phyloP scores from a whole-genome alignment of 2,888 invertebrate genomes.

The Ochlodes sylvanus region DNA sequence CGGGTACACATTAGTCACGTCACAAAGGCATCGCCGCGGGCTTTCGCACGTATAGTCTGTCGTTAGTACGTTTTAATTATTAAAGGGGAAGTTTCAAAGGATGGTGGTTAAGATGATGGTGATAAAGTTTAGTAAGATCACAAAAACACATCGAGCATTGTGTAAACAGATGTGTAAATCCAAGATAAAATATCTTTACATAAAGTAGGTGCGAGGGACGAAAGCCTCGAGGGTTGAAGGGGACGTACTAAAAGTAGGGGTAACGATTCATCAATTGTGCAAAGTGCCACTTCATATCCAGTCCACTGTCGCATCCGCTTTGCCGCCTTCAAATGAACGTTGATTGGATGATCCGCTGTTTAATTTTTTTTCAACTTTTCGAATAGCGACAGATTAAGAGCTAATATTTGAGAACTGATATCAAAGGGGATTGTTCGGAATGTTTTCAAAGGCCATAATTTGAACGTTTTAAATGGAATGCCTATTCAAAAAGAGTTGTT shows the following conservation, averaged over 20 bases:
- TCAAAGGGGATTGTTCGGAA: conserved; percentile 41
- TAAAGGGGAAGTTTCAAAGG: conserved; percentile 41
- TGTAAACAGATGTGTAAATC: conserved; percentile 39
- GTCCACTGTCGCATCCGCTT: conserved; percentile 65
- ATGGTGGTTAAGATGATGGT: conserved; percentile 8
- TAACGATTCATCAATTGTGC: conserved; percentile 77
- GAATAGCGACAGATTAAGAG: conserved; percentile 39
- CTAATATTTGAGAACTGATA: conserved; percentile 44
- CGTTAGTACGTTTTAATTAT: conserved; percentile 56
- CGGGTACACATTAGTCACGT: conserved; percentile 49
- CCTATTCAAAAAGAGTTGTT: conserved; percentile 27
- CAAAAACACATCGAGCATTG: conserved; percentile 36
- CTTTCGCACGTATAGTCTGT: conserved; percentile 51
- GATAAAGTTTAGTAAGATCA: conserved; percentile 20
- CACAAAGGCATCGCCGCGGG: conserved; percentile 58
- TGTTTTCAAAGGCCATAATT: conserved; percentile 32
- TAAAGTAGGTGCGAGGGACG: conserved; percentile 33
- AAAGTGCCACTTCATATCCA: conserved; percentile 78
- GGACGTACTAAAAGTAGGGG: conserved; percentile 55
- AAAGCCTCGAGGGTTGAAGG: conserved; percentile 23
- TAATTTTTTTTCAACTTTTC: conserved; percentile 44
- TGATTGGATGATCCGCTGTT: conserved; percentile 62
- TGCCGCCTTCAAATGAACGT: conserved; percentile 61
- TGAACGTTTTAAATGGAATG: conserved; percentile 26
- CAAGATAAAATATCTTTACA: conserved; percentile 38